Base-by-base conservation (phyloP, 2,888 invertebrate species). In the Meiosimyza decipiens region DNA sequence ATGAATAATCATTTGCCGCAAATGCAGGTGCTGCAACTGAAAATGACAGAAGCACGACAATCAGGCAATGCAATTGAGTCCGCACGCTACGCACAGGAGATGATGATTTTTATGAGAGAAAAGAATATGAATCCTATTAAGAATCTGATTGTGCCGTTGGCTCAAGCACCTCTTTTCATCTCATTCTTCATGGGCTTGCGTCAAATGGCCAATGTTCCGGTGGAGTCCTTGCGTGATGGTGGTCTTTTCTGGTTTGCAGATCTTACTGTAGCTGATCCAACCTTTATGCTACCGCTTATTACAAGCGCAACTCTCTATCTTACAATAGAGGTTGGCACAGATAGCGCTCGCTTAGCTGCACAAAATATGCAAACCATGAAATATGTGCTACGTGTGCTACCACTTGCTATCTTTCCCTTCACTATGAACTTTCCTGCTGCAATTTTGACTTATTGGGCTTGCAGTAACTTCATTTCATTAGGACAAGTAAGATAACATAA, bases 171-270 rank as follows among this genome's bases (percentile, higher is more conserved):
- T 0, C 88, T 99, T 16, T 99, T 99, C 85, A 87, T 98, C 76
- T 97, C 98, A 0, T 94, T 97, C 84, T 99, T 98, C 84, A 90
- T 95, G 88, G 96, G 93, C 0, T 87, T 99, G 63, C 90, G 95
- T 79, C 89, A 91, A 76, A 98, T 99, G 98, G 92, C 96, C 1
- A 93, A 93, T 82, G 90, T 93, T 49, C 98, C 98, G 2, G 94
- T 99, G 51, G 96, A 95, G 57, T 97, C 97, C 83, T 90, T 99
- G 90, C 90, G 91, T 76, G 89, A 91, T 1, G 99, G 99, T 49
- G 99, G 99, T 0, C 78, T 96, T 1, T 92, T 90, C 80, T 99
- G 99, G 99, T 98, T 99, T 85, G 88, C 90, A 4, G 97, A 99
- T 89, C 89, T 99, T 60, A 97, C 98, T 0, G 86, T 95, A 12